Evolutionary conservation across 2,888 invertebrate genomes (phyloP), one percentile per base, ranked within the genome.

Genomic region (Troides helena): DNA sequence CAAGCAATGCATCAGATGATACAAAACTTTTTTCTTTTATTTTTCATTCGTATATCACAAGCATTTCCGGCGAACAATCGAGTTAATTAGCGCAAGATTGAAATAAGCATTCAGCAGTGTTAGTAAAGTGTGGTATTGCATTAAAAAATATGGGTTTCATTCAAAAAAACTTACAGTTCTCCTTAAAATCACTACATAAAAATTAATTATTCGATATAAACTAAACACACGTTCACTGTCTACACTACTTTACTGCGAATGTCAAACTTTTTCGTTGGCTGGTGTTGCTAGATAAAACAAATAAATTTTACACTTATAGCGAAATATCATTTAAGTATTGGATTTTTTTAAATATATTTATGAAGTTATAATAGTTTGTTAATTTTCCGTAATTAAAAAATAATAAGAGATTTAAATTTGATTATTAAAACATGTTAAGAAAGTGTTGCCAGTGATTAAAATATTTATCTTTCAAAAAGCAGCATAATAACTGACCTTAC

Each of bases 201-300:
- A 90, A 81, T 85, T 83, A 82, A 81, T 81, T 80, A 81, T 80
- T 82, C 79, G 74, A 74, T 76, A 73, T 76, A 79, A 85, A 87
- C 80, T 79, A 84, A 87, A 90, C 87, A 85, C 89, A 90, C 92
- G 91, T 88, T 87, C 90, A 90, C 90, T 85, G 71, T 76, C 79
- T 77, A 80, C 86, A 89, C 89, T 75, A 89, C 84, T 88, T 77
- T 81, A 88, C 87, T 83, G 85, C 83, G 83, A 85, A 87, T 90
- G 90, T 89, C 88, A 88, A 87, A 85, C 79, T 81, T 80, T 75
- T 79, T 36, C 66, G 74, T 76, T 75, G 66, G 65, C 70, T 72
- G 70, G 85, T 86, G 89, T 88, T 87, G 86, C 89, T 77, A 80
- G 76, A 60, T 25, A 2, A 46, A 46, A 46, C 12, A 14, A 46